Conservation (phyloP, 2,797 vertebrate species). For the Peromyscus melanophrys region DNA sequence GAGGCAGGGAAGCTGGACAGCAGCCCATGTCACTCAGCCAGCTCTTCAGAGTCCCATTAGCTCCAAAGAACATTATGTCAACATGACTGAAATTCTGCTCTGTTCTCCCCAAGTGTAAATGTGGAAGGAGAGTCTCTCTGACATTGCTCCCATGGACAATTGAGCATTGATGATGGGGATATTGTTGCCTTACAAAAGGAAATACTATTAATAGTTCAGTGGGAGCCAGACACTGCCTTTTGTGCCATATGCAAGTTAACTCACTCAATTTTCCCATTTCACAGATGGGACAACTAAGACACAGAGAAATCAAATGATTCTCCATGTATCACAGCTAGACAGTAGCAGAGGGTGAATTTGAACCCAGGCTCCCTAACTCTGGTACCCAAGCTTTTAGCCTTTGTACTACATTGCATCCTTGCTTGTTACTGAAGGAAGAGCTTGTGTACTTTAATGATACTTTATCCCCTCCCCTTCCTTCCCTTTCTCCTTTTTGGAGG, state of each 20-base stretch:
- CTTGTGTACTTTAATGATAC: background rate
- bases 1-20: background rate
- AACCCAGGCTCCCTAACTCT: background rate
- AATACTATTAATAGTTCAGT: background rate
- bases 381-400: background rate
- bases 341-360: background rate
- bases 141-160: slow-evolving; percentile 34
- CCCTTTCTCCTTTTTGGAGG: background rate
- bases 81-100: background rate
- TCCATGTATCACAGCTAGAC: background rate
- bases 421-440: background rate
- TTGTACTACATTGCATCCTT: background rate
- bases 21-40: background rate
- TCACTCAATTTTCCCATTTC: background rate
- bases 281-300: background rate
- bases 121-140: slow-evolving; percentile 17
- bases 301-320: background rate
- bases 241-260: background rate
- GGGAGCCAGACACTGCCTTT: background rate
- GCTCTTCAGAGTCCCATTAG: background rate
- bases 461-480: background rate
- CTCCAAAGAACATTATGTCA: background rate
- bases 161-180: background rate
- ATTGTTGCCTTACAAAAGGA: background rate
- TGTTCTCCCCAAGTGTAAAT: background rate